Base-by-base conservation (phyloP, 2,888 invertebrate genomes). In the Pristionchus japonicus region DNA sequence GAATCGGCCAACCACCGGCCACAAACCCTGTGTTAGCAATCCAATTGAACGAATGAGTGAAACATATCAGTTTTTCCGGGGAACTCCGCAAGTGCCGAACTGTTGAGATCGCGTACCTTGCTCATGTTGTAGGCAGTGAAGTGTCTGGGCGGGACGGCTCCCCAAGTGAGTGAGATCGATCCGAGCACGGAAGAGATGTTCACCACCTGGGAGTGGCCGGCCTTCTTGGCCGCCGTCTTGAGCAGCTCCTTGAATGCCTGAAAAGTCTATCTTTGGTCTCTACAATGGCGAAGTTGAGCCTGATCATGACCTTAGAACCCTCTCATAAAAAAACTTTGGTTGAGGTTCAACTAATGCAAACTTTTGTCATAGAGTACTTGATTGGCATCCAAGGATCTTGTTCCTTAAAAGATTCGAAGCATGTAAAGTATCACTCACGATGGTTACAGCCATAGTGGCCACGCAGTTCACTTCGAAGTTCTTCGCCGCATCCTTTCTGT, bases 81-180 rank as follows among this genome's bases (percentile, higher is more conserved):
- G n/a, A n/a, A n/a, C n/a, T n/a, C n/a, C n/a, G n/a, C n/a, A n/a
- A n/a, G n/a, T n/a, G n/a, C n/a, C n/a, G n/a, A n/a, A 13, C 52
- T 20, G 20, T 3, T 3, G n/a, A 57, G 57, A 23, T 31, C n/a
- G n/a, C n/a, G 43, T 57, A n/a, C 83, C 83, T 84, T 84, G 83
- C 83, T 84, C 83, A 84, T 84, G 23, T 37, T 57, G 37, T 84
- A 84, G 83, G 47, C 80, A 13, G 61, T 84, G 61, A 57, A 84
- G 37, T 52, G 61, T 31, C 83, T 31, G 34, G 83, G 83, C 17
- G 52, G 31, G n/a, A 37, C 37, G 4, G 64, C 64, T 27, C 61
- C 52, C 49, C 49, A 43, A 23, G 43, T 49, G 27, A 27, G 83
- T 7, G 52, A 37, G 37, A 84, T 74, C 23, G 70, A 74, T 23